Conservation (phyloP, 2,888 invertebrate genomes). For the Sarcophaga subvicina region DNA sequence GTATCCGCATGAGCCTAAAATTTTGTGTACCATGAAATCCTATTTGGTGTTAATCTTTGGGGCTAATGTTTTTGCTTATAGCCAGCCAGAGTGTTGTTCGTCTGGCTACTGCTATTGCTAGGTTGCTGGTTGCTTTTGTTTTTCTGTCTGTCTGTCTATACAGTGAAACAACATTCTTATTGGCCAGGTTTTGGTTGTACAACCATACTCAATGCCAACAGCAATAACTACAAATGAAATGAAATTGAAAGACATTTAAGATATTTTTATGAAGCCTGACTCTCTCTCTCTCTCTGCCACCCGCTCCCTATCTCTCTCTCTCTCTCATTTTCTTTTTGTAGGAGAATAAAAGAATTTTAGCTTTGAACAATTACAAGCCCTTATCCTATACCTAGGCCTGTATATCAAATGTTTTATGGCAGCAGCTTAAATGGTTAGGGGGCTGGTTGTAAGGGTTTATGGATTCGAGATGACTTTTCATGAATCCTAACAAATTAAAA, state of each 20-base stretch:
- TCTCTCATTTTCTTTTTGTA: too few species aligned
- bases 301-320: too few species aligned
- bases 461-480: conserved; percentile 10
- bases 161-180: not conserved
- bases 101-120: not conserved
- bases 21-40: conserved; percentile 66
- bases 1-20: conserved; percentile 51
- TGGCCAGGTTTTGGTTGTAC: conserved; percentile 5
- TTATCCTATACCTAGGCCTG: not conserved
- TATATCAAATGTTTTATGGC: not conserved
- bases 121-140: not conserved
- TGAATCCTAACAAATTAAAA: conserved; percentile 56
- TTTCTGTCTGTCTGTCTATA: not conserved
- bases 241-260: conserved; percentile 52
- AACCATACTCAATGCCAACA: not conserved
- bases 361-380: too few species aligned
- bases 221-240: not conserved
- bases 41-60: conserved; percentile 64
- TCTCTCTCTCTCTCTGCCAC: too few species aligned
- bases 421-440: not conserved
- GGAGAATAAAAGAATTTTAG: too few species aligned
- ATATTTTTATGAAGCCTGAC: conserved; percentile 37
- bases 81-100: not conserved
- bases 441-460: not conserved
- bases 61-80: conserved; percentile 36